Conservation (phyloP, 2,113 vertebrate species). For the Hyperoodon ampullatus region DNA sequence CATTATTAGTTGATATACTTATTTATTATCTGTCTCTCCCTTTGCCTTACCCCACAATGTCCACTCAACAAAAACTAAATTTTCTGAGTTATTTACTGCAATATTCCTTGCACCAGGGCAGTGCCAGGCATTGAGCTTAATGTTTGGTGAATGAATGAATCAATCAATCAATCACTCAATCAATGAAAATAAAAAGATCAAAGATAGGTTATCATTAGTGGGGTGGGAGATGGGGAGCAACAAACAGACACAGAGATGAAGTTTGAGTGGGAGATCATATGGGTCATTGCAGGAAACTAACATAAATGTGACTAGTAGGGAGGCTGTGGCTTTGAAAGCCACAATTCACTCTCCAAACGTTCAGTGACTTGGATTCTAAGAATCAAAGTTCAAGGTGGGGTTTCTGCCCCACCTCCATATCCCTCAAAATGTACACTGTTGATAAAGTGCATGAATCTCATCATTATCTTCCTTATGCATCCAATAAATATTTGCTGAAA, state of each 20-base stretch:
- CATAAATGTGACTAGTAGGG: not conserved
- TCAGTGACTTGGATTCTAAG: not conserved
- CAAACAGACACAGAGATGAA: not conserved
- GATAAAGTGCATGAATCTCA: not conserved
- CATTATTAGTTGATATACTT: not conserved
- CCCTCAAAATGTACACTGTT: not conserved
- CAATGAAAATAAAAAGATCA: not conserved
- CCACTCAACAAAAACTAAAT: not conserved
- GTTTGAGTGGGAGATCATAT: not conserved
- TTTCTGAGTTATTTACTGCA: not conserved
- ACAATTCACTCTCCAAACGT: not conserved
- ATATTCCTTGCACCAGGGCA: not conserved
- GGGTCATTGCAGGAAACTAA: not conserved
- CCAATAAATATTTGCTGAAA: not conserved
- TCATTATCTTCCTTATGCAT: not conserved
- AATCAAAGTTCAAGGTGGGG: not conserved
- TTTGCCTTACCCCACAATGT: not conserved
- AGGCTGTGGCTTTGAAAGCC: not conserved
- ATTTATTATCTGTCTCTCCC: not conserved
- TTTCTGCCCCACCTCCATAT: not conserved
- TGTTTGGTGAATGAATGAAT: not conserved
- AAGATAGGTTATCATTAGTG: not conserved
- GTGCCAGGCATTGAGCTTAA: not conserved
- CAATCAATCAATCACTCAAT: not conserved
- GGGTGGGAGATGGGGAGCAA: too few relatives aligned